Conservation (phyloP, 2,113 vertebrate species). For the Sylvilagus bachmani region DNA sequence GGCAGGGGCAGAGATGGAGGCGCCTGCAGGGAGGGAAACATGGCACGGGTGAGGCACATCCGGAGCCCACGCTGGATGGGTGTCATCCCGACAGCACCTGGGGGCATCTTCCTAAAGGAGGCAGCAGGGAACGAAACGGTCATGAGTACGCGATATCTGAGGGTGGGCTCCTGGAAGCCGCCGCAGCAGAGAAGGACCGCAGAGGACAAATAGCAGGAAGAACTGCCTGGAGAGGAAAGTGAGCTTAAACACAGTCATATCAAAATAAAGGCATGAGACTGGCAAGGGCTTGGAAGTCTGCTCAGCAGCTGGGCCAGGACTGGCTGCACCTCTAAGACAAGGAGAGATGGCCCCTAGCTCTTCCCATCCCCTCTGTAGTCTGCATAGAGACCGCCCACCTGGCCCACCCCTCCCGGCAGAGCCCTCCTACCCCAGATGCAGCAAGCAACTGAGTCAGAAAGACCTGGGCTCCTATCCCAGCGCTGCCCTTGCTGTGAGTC, state of each 20-base stretch:
- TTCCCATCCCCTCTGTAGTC: background rate
- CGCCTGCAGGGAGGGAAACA: no score
- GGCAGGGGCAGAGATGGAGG: fast-evolving
- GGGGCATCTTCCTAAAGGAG: background rate
- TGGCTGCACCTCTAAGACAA: background rate
- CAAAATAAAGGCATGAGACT: background rate
- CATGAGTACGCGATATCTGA: background rate
- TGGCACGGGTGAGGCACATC: background rate
- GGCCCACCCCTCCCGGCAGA: background rate
- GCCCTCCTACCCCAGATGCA: background rate
- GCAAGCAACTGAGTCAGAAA: background rate
- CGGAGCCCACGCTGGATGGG: background rate
- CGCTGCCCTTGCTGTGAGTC: background rate
- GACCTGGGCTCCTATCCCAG: background rate
- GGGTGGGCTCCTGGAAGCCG: background rate
- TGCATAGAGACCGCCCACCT: fast-evolving
- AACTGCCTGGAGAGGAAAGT: background rate
- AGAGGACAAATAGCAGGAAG: background rate
- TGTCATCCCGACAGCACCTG: background rate
- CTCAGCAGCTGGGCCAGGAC: background rate
- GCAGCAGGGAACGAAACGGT: background rate
- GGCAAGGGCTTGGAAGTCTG: background rate
- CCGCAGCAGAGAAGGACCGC: background rate
- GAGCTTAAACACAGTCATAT: background rate
- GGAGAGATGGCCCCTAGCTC: background rate